Base-by-base conservation (phyloP, 2,888 invertebrate genomes). In the Agriotes lineatus region DNA sequence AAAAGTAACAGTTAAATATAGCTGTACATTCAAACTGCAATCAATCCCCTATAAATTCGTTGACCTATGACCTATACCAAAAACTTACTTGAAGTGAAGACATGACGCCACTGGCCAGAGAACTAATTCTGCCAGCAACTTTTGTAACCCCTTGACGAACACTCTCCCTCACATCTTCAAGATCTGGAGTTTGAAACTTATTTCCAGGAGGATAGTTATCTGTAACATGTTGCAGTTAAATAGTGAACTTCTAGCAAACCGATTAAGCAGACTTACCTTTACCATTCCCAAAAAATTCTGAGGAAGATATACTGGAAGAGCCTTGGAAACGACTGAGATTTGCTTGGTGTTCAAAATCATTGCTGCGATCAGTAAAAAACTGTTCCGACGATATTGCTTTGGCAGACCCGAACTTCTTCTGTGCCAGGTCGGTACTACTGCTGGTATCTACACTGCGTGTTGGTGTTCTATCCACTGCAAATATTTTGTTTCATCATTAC, bases 361-460 rank as follows among this genome's bases (percentile, higher is more conserved):
- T 86, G 66, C 84, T 82, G 69, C 88, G 88, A 77, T 93, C 94
- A 5, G 94, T 94, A 83, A 99, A 99, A 87, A 91, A 98, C 86
- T 97, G 97, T 81, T 97, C 96, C 0, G 99, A 99, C 67, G 98
- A 98, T 80, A 99, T 99, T 10, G 97, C 95, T 85, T 99, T 99
- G 1, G 99, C 97, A 77, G 93, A 92, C 56, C 96, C 98, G 83
- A 99, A 99, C 86, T 99, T 99, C 85, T 95, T 96, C 83, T 95
- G 95, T 18, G 96, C 96, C 69, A 93, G 91, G 76, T 93, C 93
- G 48, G 91, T 89, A 5, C 86, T 25, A n/a, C n/a, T 72, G 25
- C 54, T 62, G 63, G 58, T 64, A 16, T 69, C 73, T 10, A 56
- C 65, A 48, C 73, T 72, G 10, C 70, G 70, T 10, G 69, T 60